Base-by-base conservation (phyloP, 2,888 invertebrate species). In the Drosophila sordidula region DNA sequence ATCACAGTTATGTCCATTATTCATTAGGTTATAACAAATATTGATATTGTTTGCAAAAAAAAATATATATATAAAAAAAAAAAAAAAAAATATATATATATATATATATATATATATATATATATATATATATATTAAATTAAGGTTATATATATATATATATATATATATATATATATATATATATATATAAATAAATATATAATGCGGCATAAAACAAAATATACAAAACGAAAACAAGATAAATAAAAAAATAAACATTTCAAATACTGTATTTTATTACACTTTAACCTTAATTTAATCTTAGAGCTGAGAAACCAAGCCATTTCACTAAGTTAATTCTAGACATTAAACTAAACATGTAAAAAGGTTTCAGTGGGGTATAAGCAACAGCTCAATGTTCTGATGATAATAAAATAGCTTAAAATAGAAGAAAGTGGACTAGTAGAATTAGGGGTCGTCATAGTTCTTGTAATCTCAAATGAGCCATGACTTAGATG, bases 21-120 rank as follows among this genome's bases (percentile, higher is more conserved):
- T 87, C 84, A 80, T 86, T 89, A 88, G 89, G 81, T 89, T 89
- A 87, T 89, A 86, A 63, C 29, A 84, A 78, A 79, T 85, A 87
- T 88, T 81, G 73, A 83, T 84, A 89, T 87, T 83, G 78, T 89
- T 89, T 87, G 88, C 88, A 80, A 87, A 77, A 77, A 84, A 76
- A 87, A 75, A 83, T 82, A 64, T 76, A 61, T 65, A 65, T 70
- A 51, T 44, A 59, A 36, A 57, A 51, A 54, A 51, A 73, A 67
- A 55, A 77, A 78, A 74, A 72, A 45, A 72, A 57, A 57, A 63
- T 47, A 70, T 52, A 69, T n/a, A 87, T 77, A 83, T 82, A 64
- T 76, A 61, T 65, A 65, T 70, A 51, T 44, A 59, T 41, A 57
- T 47, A 54, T 55, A 73, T 65, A 55, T 69, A 81, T 62, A 75